Percentiles rank a stretch among this genome's conserved stretches.
phyloP scores from a whole-genome alignment of 2,113 vertebrate species.

The Poicephalus meyeri region DNA sequence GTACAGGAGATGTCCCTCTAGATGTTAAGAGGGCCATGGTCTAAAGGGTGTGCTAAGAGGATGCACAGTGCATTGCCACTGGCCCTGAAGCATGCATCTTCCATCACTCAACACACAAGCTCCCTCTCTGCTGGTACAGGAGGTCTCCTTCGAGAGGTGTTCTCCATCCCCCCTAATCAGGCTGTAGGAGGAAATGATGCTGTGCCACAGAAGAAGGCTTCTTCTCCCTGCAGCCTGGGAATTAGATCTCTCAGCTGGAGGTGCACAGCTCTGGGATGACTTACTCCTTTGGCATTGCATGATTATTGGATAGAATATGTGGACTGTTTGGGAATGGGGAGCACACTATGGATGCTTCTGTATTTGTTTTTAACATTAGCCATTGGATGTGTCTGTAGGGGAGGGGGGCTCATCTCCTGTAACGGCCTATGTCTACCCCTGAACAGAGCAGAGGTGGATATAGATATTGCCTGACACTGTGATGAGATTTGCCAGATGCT shows the following conservation, averaged over 20 bases:
- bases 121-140: not conserved
- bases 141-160: not conserved
- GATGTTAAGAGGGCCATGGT: not conserved
- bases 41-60: not conserved
- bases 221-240: not conserved
- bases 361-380: not conserved
- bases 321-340: not conserved
- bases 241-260: not conserved
- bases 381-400: not conserved
- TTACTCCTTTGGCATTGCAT: not conserved
- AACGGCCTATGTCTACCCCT: not conserved
- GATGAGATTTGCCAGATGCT: conserved; percentile 41
- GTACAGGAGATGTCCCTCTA: not conserved
- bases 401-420: not conserved
- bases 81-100: not conserved
- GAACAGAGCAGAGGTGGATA: not conserved
- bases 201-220: not conserved
- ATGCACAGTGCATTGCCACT: not conserved
- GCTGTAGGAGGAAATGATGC: not conserved
- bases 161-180: not conserved
- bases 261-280: not conserved
- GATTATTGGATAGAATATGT: not conserved
- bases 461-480: not conserved
- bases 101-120: not conserved
- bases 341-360: not conserved